Evolutionary conservation across 2,797 vertebrate genomes (phyloP), one percentile per base, ranked within the genome.

Genomic region (Amblyopsis hoosieri): DNA sequence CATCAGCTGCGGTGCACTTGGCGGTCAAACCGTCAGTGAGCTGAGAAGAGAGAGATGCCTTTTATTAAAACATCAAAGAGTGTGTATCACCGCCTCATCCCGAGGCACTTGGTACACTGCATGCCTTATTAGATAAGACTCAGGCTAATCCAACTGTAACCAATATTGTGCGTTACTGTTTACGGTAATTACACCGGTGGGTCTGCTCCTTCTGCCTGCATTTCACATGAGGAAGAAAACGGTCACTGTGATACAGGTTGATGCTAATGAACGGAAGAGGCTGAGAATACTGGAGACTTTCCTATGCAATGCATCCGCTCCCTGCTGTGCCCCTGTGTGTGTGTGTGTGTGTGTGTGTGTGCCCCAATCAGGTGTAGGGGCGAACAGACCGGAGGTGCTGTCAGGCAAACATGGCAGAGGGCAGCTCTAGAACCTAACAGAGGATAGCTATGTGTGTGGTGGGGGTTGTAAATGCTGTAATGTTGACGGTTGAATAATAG

Each of bases 11-110:
- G 55, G 57, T 45, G 47, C 58, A 65, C 61, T 67, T 67, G 62
- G 67, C 31, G 8, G 71, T 82, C 68, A 80, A 69, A 66, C 37
- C 47, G 60, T 52, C 75, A 72, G 67, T 57, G 67, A 79, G 67
- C 57, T 55, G 72, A 72, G 67, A 65, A 63, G 64, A 76, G 42
- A 77, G 58, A 74, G 62, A 63, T 54, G 69, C 64, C 59, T 78
- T 85, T 87, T 72, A 88, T 86, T 83, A 83, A 77, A 85, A 87
- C 84, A 84, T 91, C 89, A 90, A 87, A 87, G 85, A 45, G 60
- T 31, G 60, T 52, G 57, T 78, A 80, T 84, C 68, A 66, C 78
- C 80, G 71, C 70, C 68, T 52, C 66, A 67, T 77, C 75, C 70
- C 64, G 63, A 82, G 74, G 72, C 78, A 79, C 81, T 87, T 79